Percentiles rank a stretch among this genome's conserved stretches.
Conservation (phyloP, 2,888 invertebrate genomes). For the Mesorhabditis sp. region DNA sequence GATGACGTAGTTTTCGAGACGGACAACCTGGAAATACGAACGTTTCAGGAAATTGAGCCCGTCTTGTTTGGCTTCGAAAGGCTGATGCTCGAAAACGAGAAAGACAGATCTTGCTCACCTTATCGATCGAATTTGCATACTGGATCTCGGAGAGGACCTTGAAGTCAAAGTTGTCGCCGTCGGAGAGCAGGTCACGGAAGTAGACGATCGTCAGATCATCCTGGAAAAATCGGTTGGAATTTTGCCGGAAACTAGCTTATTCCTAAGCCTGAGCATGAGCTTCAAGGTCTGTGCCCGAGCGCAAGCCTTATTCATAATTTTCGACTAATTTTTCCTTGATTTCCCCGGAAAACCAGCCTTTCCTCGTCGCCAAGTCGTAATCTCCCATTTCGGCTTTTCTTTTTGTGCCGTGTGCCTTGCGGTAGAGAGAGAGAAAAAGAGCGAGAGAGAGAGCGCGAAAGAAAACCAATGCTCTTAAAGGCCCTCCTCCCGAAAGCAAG, state of each 20-base stretch:
- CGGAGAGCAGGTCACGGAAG: constrained; percentile 34
- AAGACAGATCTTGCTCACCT: constrained; percentile 17
- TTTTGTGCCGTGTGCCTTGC: too few species aligned
- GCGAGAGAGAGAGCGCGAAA: too few species aligned
- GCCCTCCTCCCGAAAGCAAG: too few species aligned
- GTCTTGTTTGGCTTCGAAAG: background rate
- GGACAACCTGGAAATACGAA: constrained; percentile 26
- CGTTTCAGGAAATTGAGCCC: background rate
- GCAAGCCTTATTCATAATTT: too few species aligned
- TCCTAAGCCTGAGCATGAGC: too few species aligned
- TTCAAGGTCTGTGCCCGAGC: too few species aligned
- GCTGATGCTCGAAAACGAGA: background rate
- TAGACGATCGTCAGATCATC: constrained; percentile 26
- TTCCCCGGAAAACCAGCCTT: too few species aligned
- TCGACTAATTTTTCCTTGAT: too few species aligned
- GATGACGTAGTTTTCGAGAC: constrained; percentile 41
- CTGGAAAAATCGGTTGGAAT: constrained; percentile 14
- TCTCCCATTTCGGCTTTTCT: too few species aligned
- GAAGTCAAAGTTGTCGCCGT: constrained; percentile 40
- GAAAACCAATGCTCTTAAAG: too few species aligned
- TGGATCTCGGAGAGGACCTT: constrained; percentile 37
- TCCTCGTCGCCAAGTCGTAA: too few species aligned
- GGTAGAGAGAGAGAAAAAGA: too few species aligned
- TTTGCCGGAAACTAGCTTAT: background rate
- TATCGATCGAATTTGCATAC: constrained; percentile 40